Percentiles rank a stretch among this genome's conserved stretches.
Evolutionary conservation across 2,888 invertebrate species (phyloP).

Genomic region (Leptodirus hochenwartii): DNA sequence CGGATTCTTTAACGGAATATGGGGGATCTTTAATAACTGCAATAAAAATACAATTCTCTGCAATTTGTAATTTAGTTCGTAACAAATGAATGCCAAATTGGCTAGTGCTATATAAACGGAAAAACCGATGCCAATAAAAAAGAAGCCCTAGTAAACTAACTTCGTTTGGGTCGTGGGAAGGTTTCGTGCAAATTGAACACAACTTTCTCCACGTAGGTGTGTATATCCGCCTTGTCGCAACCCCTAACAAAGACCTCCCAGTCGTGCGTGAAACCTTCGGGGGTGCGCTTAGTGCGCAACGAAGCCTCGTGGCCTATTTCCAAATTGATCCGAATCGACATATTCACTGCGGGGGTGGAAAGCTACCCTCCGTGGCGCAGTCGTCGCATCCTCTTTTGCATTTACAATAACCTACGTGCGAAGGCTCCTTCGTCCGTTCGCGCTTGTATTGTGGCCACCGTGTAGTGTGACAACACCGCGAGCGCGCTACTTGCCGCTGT

Average conservation of each 20-base stretch:
- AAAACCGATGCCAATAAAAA: conserved; percentile 2
- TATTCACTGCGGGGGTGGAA: no score
- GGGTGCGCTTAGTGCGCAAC: conserved; percentile 60
- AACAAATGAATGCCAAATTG: background rate
- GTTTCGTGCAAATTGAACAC: conserved; percentile 83
- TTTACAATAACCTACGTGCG: no score
- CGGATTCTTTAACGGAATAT: conserved; percentile 78
- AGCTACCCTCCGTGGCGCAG: no score
- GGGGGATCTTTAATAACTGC: conserved; percentile 82
- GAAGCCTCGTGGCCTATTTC: conserved; percentile 87
- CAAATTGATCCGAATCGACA: conserved; percentile 63
- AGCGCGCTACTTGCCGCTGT: no score
- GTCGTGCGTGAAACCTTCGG: conserved; percentile 90
- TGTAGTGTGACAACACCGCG: no score
- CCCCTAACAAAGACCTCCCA: conserved; percentile 93
- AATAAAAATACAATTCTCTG: no score
- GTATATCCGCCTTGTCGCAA: conserved; percentile 69
- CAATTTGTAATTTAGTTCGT: no score
- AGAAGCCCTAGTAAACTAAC: conserved; percentile 30
- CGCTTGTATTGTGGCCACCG: no score
- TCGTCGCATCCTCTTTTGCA: no score
- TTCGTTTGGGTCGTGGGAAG: conserved; percentile 80
- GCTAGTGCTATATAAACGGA: background rate
- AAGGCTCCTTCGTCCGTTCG: no score
- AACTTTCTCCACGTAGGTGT: conserved; percentile 82